Evolutionary conservation across 1,140 invertebrate genomes (phyloP), one percentile per base, ranked within the genome.

Genomic region (Chironomus striatipennis): DNA sequence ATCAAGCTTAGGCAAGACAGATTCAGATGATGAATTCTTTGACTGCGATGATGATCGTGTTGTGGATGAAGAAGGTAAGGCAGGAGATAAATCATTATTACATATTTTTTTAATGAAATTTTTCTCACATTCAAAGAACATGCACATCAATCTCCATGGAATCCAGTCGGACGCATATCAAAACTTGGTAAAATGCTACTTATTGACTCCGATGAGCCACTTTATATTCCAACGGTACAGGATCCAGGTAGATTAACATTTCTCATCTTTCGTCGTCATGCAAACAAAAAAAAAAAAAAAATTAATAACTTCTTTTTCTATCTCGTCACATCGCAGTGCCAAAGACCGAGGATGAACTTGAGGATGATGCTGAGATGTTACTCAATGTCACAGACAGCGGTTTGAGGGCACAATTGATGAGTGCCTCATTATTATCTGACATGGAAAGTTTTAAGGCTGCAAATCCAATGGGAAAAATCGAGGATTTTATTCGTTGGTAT

Each of bases 361-460:
- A 97, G 78, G 94, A 97, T 80, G 96, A 98, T 81, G 91, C 94
- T 0, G 92, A 97, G 82, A 88, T 95, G 9, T 88, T 99, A 85
- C 86, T 92, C 74, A 90, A 94, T 76, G 84, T 98, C 0, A 90
- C 92, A 10, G 90, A 94, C 77, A 89, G 92, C 18, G 90, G 92
- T 81, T 84, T 97, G 72, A 87, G 96, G 73, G 94, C 95, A 0
- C 89, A 91, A 80, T 91, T 98, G 86, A 98, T 99, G 91, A 96
- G 94, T 80, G 94, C 96, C 0, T 95, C 94, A 8, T 84, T 99
- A 8, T 84, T 97, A 4, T 98, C 96, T 0, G 98, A 99, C 81
- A 99, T 99, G 96, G 95, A 99, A 82, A 94, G 96, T 0, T 99
- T 99, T 79, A 98, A 98, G 88, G 97, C 97, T 3, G 98, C 98